Evolutionary conservation across 2,797 vertebrate genomes (phyloP), one percentile per base, ranked within the genome.

Genomic region (Hephaestus fuliginosus): DNA sequence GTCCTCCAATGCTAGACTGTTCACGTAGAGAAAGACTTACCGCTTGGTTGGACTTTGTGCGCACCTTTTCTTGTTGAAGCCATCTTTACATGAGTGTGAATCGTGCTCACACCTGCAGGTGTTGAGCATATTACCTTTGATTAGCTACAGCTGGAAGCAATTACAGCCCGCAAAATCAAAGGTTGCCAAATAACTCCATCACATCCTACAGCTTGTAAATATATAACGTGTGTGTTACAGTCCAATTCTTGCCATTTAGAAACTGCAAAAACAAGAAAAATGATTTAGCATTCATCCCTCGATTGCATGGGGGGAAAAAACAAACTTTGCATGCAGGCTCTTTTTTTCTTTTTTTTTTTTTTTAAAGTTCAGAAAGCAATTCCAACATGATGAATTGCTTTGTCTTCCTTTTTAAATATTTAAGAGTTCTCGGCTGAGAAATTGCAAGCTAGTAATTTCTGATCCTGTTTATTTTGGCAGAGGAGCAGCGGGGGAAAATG

Each of bases 111-210:
- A n/a, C 18, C 6, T 3, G 43, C 61, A 52, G 55, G 52, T 22
- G 17, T 7, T 52, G 13, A 43, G 55, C 18, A 11, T 39, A 51
- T 71, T 53, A 10, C 62, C 71, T 70, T 36, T 53, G 18, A 72
- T 62, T 66, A 44, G 33, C 61, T 56, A 43, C 33, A 66, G 63
- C 41, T 49, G 56, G 60, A 70, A 62, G 67, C 25, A 60, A 28
- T 36, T 25, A 49, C 39, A 69, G 70, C n/a, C 49, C 30, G 20
- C 7, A 36, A 30, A 58, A 64, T 20, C 68, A 44, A 25, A 61
- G 39, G 11, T 51, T 56, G 61, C 44, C 17, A 9, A 66, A 46
- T 39, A 51, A 33, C 62, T 76, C 48, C 5, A 7, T 43, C 39
- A 69, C 43, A n/a, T 20, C 53, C 20, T 18, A 8, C 41, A 68